Percentiles rank a stretch among this genome's conserved stretches.
Evolutionary conservation across 2,888 invertebrate species (phyloP).

Genomic region (Trileptium ribeirensis): DNA sequence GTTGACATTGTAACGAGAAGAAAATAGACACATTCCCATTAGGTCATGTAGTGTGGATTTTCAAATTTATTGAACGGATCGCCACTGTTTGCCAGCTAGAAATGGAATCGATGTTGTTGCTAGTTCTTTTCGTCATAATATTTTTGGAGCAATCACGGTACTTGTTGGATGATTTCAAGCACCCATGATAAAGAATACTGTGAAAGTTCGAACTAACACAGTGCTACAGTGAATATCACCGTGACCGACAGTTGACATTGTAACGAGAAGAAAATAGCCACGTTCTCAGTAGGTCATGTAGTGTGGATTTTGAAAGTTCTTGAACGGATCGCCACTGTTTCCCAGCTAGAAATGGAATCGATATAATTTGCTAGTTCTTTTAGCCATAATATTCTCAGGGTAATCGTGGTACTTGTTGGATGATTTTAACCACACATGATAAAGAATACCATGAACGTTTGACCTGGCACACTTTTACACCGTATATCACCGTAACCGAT

Average conservation of each 20-base stretch:
- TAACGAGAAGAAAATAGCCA: constrained; percentile 99
- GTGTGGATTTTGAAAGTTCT: constrained; percentile 90
- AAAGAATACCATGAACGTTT: constrained; percentile 99
- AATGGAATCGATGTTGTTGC: too few relatives aligned
- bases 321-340: constrained; percentile 92
- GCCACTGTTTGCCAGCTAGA: constrained; percentile 94
- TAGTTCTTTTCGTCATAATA: too few relatives aligned
- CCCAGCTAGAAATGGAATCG: too few relatives aligned
- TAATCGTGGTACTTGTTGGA: too few relatives aligned
- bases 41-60: constrained; percentile 85
- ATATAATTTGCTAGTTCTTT: too few relatives aligned
- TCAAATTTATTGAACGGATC: constrained; percentile 82
- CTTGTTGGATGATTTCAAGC: too few relatives aligned
- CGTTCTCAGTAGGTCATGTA: constrained; percentile 97
- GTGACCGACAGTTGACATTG: constrained; percentile 96
- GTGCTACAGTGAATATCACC: constrained; percentile 74
- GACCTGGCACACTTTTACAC: constrained; percentile 93
- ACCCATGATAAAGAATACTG: background rate
- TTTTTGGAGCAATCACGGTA: too few relatives aligned
- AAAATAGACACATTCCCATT: constrained; percentile 98
- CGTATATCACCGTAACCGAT: constrained; percentile 94
- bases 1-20: constrained; percentile 99
- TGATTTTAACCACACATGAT: constrained; percentile 99
- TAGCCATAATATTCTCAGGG: too few relatives aligned
- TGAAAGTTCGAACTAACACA: background rate